A percentile compares a stretch with the other conserved stretches of the same genome.
phyloP scores from a whole-genome alignment of 2,888 invertebrate genomes.

The Heliconius cydno region DNA sequence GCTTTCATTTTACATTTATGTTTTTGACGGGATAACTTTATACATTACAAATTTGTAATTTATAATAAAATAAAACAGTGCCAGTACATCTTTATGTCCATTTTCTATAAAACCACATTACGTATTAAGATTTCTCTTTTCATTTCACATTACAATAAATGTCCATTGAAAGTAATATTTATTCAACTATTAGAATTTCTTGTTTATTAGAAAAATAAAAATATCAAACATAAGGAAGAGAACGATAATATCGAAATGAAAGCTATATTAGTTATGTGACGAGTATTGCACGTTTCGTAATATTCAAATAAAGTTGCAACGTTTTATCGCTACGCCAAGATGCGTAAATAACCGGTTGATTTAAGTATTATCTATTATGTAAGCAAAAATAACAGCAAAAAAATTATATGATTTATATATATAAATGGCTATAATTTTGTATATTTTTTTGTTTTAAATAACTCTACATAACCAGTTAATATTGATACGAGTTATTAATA shows the following conservation, averaged over 20 bases:
- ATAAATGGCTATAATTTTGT: neutral
- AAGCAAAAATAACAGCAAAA: conserved; percentile 25
- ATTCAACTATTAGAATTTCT: conserved; percentile 4
- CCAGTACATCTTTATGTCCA: neutral
- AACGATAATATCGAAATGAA: neutral
- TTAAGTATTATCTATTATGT: conserved; percentile 21
- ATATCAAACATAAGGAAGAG: neutral
- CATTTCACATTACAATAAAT: conserved; percentile 6
- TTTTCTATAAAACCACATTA: conserved; percentile 10
- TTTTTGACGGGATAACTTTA: no score
- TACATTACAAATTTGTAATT: no score
- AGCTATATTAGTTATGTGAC: conserved; percentile 29
- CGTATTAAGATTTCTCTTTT: conserved; percentile 15
- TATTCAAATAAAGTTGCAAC: conserved; percentile 38
- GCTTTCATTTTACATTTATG: no score
- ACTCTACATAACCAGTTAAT: neutral
- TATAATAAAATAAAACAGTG: neutral
- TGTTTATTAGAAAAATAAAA: conserved; percentile 7
- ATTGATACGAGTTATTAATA: neutral
- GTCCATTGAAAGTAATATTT: conserved; percentile 14
- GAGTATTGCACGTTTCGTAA: conserved; percentile 36
- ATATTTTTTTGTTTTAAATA: neutral
- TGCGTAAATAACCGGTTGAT: conserved; percentile 22
- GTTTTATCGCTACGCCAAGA: conserved; percentile 29
- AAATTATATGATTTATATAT: conserved; percentile 11